Evolutionary conservation across 2,797 vertebrate species (phyloP).

Genomic region (Microchirus variegatus): DNA sequence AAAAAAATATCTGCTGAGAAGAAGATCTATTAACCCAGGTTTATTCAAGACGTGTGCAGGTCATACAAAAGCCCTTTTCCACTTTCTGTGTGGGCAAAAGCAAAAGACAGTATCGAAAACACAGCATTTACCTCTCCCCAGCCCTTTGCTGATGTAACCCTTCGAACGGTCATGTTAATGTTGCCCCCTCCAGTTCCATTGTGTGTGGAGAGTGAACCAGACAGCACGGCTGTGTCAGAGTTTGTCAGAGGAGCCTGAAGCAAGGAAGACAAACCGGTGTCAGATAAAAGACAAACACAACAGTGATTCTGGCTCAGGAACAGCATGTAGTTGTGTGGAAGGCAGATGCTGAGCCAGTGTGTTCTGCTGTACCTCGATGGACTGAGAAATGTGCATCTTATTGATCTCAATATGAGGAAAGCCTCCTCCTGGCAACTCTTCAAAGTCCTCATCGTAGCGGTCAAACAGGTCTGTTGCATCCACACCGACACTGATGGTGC

Average conservation of each 20-base stretch:
- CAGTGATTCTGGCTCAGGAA: neutral
- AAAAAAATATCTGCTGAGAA: no score
- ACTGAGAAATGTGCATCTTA: constrained; percentile 99
- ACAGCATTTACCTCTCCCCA: constrained; percentile 92
- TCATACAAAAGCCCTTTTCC: no score
- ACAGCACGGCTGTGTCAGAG: constrained; percentile 93
- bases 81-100: no score
- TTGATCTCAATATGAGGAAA: constrained; percentile 98
- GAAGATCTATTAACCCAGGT: no score
- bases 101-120: neutral
- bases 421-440: constrained; percentile 89
- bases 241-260: constrained; percentile 92
- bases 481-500: constrained; percentile 96
- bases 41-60: no score
- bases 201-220: constrained; percentile 96
- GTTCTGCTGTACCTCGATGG: constrained; percentile 88
- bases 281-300: constrained; percentile 1
- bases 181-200: constrained; percentile 96
- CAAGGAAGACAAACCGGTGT: constrained; percentile 1
- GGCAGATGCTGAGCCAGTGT: neutral
- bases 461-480: constrained; percentile 98
- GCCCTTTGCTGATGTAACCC: constrained; percentile 92
- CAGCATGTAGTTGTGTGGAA: neutral
- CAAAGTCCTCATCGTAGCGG: constrained; percentile 96
- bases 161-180: constrained; percentile 90